Conservation (phyloP, 2,113 vertebrate species). For the Camelus dromedarius region DNA sequence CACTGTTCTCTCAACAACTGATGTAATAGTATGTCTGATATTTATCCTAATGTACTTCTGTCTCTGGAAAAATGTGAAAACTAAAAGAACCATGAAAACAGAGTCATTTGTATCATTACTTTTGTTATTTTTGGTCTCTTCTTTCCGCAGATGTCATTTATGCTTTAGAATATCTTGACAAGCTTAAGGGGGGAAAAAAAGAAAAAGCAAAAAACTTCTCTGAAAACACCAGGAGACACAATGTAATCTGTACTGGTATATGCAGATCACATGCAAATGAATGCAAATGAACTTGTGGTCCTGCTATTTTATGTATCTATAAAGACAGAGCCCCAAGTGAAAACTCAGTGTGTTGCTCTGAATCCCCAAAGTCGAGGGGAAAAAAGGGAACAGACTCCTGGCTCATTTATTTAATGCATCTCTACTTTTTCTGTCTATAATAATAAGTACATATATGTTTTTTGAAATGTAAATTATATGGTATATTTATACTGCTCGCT, state of each 20-base stretch:
- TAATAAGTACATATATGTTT: neutral
- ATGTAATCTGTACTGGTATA: neutral
- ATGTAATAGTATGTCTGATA: constrained; percentile 5
- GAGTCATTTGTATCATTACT: neutral
- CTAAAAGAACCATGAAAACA: neutral
- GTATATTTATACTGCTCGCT: neutral
- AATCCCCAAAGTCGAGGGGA: neutral
- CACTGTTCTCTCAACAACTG: neutral
- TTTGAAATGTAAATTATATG: neutral
- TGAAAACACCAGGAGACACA: constrained; percentile 26
- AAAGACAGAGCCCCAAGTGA: constrained; percentile 28
- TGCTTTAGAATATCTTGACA: constrained; percentile 13
- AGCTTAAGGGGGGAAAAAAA: neutral
- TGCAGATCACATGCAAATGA: constrained; percentile 50
- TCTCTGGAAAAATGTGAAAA: constrained; percentile 25
- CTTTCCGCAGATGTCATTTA: constrained; percentile 32
- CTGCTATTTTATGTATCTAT: constrained; percentile 11
- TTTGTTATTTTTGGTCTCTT: constrained; percentile 37
- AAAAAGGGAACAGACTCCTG: neutral
- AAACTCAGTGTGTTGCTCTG: neutral
- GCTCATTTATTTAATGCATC: neutral
- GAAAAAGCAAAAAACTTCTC: neutral
- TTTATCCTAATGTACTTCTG: neutral
- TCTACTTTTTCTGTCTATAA: neutral
- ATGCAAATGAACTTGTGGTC: constrained; percentile 18